Evolutionary conservation across 2,888 invertebrate genomes (phyloP), one percentile per base, ranked within the genome.

Genomic region (Cabera pusaria): DNA sequence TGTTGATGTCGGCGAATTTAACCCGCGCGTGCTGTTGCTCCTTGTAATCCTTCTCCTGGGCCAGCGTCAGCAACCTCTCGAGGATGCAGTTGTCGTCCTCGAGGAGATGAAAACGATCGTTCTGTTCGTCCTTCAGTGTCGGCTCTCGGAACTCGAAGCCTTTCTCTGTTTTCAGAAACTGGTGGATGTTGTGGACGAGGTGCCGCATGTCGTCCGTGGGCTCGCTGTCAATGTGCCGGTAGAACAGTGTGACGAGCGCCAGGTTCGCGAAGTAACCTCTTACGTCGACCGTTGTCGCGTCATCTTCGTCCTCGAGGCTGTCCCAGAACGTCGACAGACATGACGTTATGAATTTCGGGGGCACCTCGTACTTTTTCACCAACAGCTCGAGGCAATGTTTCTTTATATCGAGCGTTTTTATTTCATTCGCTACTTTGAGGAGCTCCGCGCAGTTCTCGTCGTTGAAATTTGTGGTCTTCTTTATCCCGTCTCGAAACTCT

Each of bases 381-480:
- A 96, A 72, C 84, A 94, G 90, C 68, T 95, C 95, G 26, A 95
- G 64, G 32, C 92, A 93, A 65, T 95, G 94, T 43, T 92, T 89
- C 41, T 92, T 92, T 21, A 95, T 90, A 62, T 95, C 94, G 23
- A 91, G 76, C 0, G 95, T 96, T 73, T 93, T 92, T 31, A 96
- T 75, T 62, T 93, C 93, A 5, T 82, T 67, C 31, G 92, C 92
- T 29, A 90, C 91, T 44, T 86, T 87, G 0, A 90, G 63, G 7
- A 92, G 82, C 67, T 93, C 91, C 2, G 75, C 74, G 19, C 85
- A 71, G 45, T 90, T 76, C 50, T 84, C 89, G 9, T 91, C 91
- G 1, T 82, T 65, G 7, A 90, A 74, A 10, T 75, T 71, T 6
- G 90, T 81, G 20, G 88, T 86, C 28, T 91, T 91, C 61, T 93